Percentiles rank a stretch among this genome's conserved stretches.
phyloP scores from a whole-genome alignment of 2,888 invertebrate species.

The Rambutsinella grinnellia region DNA sequence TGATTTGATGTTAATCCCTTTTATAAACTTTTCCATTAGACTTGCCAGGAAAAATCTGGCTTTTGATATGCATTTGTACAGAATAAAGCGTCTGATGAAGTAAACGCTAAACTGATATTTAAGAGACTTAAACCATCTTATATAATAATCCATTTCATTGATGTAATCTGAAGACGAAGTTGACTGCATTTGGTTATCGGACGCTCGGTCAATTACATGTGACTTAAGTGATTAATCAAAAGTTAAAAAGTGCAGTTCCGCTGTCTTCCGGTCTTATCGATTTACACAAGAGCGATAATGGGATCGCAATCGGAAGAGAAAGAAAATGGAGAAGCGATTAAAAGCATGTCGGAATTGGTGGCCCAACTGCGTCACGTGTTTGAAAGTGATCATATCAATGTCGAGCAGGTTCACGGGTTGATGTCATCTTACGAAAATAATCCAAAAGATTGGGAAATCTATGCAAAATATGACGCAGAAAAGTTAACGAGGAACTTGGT shows the following conservation, averaged over 20 bases:
- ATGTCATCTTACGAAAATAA: slow-evolving; percentile 87
- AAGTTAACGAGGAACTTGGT: slow-evolving; percentile 97
- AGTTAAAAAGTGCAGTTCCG: neutral
- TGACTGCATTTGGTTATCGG: neutral
- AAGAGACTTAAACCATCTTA: too few species aligned
- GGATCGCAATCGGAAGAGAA: neutral
- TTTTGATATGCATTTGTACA: too few species aligned
- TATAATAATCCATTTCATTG: too few species aligned
- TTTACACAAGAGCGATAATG: neutral
- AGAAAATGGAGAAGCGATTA: slow-evolving; percentile 4
- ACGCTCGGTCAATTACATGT: neutral
- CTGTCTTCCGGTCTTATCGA: too few species aligned
- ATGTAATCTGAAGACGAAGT: neutral
- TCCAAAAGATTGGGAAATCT: slow-evolving; percentile 88
- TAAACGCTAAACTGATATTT: too few species aligned
- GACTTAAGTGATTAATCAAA: neutral
- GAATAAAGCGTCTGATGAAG: too few species aligned
- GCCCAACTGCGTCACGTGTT: slow-evolving; percentile 82
- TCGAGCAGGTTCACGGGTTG: slow-evolving; percentile 88
- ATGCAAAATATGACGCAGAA: slow-evolving; percentile 72
- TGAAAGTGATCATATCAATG: slow-evolving; percentile 83
- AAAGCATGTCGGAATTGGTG: slow-evolving; percentile 67
- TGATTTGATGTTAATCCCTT: too few species aligned
- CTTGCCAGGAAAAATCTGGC: too few species aligned
- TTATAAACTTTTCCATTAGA: too few species aligned